Percentiles rank a stretch among this genome's conserved stretches.
Evolutionary conservation across 1,140 invertebrate species (phyloP).

Genomic region (Bombus pascuorum): DNA sequence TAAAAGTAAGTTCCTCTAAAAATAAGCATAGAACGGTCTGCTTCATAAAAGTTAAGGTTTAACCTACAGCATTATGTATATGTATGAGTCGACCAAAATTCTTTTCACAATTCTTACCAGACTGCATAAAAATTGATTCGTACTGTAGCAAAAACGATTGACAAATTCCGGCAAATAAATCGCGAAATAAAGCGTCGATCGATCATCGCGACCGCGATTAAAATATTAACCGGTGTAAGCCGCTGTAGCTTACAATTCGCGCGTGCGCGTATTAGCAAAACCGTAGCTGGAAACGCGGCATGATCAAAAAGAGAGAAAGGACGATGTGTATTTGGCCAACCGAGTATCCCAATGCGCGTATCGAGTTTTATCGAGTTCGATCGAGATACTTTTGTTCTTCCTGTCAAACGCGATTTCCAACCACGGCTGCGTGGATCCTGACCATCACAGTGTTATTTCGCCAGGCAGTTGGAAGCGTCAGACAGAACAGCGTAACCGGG

Average conservation of each 20-base stretch:
- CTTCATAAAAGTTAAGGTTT: too few species aligned
- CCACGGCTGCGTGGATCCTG: background rate
- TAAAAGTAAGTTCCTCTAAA: too few species aligned
- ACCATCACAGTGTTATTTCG: background rate
- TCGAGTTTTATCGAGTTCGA: constrained; percentile 46
- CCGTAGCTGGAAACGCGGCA: background rate
- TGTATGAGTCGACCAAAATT: too few species aligned
- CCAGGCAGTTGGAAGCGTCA: constrained; percentile 71
- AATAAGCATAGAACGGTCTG: too few species aligned
- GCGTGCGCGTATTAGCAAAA: constrained; percentile 11
- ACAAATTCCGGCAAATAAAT: background rate
- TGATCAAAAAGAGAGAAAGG: background rate
- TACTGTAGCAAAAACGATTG: background rate
- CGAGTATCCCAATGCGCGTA: background rate
- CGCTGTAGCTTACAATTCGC: constrained; percentile 14
- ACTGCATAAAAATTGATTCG: background rate
- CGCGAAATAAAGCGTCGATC: background rate
- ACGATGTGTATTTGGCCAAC: background rate
- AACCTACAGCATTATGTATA: too few species aligned
- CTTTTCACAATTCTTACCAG: background rate
- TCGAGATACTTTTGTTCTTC: background rate
- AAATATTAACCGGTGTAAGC: constrained; percentile 34
- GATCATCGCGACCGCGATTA: constrained; percentile 34
- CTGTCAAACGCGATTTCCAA: background rate
- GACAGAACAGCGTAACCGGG: constrained; percentile 60